Evolutionary conservation across 1,140 invertebrate species (phyloP).

Genomic region (Chlorops oryzae): DNA sequence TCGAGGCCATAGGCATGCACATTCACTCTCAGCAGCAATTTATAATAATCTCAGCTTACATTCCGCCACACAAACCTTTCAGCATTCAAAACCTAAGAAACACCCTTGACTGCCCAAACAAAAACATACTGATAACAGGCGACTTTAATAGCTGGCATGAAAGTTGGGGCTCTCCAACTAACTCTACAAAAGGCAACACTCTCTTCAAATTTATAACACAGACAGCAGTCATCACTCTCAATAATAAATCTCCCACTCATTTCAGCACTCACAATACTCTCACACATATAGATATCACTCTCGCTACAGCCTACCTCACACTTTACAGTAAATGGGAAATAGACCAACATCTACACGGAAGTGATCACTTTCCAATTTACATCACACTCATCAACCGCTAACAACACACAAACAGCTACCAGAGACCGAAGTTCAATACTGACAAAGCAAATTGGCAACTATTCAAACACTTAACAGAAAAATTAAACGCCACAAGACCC

Average conservation of each 20-base stretch:
- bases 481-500: slow-evolving; percentile 1
- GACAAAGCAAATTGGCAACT: slow-evolving; percentile 1
- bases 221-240: not conserved
- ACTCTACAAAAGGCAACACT: not conserved
- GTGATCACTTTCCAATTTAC: slow-evolving; percentile 9
- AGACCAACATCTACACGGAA: slow-evolving; percentile 2
- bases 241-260: slow-evolving; percentile 6
- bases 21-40: slow-evolving; percentile 1
- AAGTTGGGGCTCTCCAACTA: slow-evolving; percentile 8
- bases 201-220: slow-evolving; percentile 1
- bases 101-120: not conserved
- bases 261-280: slow-evolving; percentile 7
- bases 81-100: not conserved
- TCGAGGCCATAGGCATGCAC: not conserved
- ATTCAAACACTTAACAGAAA: slow-evolving; percentile 3
- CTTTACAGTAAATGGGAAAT: not conserved
- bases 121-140: slow-evolving; percentile 1
- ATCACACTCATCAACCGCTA: not conserved
- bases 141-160: slow-evolving; percentile 10
- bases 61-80: slow-evolving; percentile 6
- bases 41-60: slow-evolving; percentile 1
- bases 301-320: slow-evolving; percentile 1
- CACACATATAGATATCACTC: slow-evolving; percentile 3
- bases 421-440: slow-evolving; percentile 1
- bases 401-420: not conserved